A percentile compares a stretch with the other conserved stretches of the same genome.
phyloP scores from a whole-genome alignment of 2,888 invertebrate genomes.

The Dolichomitus sp. region DNA sequence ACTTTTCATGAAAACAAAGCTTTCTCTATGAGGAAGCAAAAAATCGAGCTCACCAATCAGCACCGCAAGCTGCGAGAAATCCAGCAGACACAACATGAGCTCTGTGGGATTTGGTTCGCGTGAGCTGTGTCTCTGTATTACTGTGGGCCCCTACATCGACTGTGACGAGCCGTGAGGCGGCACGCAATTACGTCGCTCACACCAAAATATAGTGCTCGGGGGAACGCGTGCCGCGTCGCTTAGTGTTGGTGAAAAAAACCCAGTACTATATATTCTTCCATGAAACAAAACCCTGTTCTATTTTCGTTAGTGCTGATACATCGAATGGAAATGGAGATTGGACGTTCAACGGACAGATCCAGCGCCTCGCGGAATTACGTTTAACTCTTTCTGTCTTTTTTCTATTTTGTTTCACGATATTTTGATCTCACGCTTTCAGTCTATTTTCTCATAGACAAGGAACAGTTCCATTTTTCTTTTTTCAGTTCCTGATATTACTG shows the following conservation, averaged over 20 bases:
- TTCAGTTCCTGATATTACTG: too few species aligned
- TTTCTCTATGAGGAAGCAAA: too few species aligned
- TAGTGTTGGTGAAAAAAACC: conserved; percentile 35
- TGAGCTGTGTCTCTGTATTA: conserved; percentile 56
- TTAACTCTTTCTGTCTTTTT: not conserved
- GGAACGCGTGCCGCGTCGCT: conserved; percentile 57
- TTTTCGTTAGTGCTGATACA: conserved; percentile 53
- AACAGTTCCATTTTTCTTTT: too few species aligned
- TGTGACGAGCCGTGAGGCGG: conserved; percentile 54
- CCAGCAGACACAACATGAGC: conserved; percentile 60
- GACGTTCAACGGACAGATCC: conserved; percentile 48
- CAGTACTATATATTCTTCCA: conserved; percentile 8
- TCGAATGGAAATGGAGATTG: conserved; percentile 61
- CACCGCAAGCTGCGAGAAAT: conserved; percentile 50
- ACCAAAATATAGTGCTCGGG: conserved; percentile 66
- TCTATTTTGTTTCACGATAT: not conserved
- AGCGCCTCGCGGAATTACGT: conserved; percentile 32
- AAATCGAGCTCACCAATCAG: conserved; percentile 73
- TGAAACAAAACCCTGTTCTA: conserved; percentile 54
- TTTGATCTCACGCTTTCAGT: not conserved
- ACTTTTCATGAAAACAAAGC: too few species aligned
- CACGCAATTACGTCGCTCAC: conserved; percentile 68
- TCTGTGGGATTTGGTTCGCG: conserved; percentile 60
- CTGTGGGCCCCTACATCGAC: conserved; percentile 42
- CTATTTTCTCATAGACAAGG: not conserved